phyloP scores from a whole-genome alignment of 1,140 invertebrate species.

The Homarus americanus region DNA sequence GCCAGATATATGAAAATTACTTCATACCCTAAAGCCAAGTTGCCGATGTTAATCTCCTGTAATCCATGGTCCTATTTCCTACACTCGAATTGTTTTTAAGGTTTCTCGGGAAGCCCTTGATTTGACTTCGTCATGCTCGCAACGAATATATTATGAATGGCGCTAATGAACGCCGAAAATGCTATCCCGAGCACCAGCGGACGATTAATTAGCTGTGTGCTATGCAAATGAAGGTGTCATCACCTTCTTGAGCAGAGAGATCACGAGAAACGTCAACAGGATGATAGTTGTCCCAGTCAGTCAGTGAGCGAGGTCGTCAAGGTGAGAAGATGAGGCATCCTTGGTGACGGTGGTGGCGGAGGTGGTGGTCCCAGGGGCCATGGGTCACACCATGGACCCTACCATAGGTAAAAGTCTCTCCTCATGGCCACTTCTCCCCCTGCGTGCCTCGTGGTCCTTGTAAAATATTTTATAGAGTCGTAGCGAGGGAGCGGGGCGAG shows the following conservation, averaged over 20 bases:
- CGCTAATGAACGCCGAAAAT: not conserved
- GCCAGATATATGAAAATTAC: slow-evolving; percentile 39
- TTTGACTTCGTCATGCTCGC: not conserved
- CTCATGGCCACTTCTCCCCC: slow-evolving; percentile 53
- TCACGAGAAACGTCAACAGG: slow-evolving; percentile 19
- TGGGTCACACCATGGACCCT: slow-evolving; percentile 20
- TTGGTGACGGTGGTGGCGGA: not conserved
- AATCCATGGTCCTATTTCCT: slow-evolving; percentile 17
- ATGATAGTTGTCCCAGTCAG: slow-evolving; percentile 40
- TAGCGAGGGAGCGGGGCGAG: slow-evolving; percentile 71
- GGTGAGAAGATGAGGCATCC: not conserved
- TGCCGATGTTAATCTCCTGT: slow-evolving; percentile 7
- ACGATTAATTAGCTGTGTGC: slow-evolving; percentile 6
- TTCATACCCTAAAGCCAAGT: not conserved
- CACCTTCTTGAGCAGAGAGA: not conserved
- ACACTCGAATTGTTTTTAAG: slow-evolving; percentile 24
- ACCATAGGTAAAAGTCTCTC: slow-evolving; percentile 45
- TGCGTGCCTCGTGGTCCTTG: slow-evolving; percentile 68
- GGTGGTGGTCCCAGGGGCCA: not conserved
- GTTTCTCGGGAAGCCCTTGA: not conserved
- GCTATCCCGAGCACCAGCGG: not conserved
- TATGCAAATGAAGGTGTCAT: slow-evolving; percentile 28
- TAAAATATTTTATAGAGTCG: slow-evolving; percentile 74
- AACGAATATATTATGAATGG: not conserved
- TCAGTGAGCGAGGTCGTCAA: slow-evolving; percentile 13